Evolutionary conservation across 2,113 vertebrate genomes (phyloP).

Genomic region (Chelonoidis abingdonii): DNA sequence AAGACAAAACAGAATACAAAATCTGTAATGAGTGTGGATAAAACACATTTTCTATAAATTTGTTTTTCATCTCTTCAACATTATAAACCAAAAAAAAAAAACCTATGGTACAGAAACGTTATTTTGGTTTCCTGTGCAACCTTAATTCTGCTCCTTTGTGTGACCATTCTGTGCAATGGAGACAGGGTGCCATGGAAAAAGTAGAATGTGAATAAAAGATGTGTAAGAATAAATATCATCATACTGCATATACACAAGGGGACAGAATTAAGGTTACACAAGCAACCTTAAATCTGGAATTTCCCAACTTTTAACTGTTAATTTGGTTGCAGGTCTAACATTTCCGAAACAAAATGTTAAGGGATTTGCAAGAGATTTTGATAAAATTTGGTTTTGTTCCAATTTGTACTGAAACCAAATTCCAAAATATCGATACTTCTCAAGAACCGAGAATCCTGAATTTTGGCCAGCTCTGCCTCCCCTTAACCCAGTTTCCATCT

Average conservation of each 20-base stretch:
- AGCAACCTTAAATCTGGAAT: not conserved
- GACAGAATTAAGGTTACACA: not conserved
- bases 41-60: not conserved
- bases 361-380: not conserved
- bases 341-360: not conserved
- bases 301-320: not conserved
- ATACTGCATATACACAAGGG: not conserved
- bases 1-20: not conserved
- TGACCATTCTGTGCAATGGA: not conserved
- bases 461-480: not conserved
- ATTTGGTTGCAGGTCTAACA: not conserved
- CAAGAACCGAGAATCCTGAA: not conserved
- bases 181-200: not conserved
- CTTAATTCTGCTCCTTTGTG: not conserved
- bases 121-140: not conserved
- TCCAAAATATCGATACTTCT: not conserved
- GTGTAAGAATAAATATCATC: not conserved
- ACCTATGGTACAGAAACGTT: rapidly evolving
- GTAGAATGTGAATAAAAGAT: not conserved
- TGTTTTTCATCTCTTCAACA: not conserved
- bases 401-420: not conserved
- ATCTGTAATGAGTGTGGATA: not conserved
- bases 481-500: not conserved
- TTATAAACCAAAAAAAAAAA: not conserved
- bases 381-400: not conserved